A percentile compares a stretch with the other conserved stretches of the same genome.
These are phyloP conservation scores for Diphyllodes magnificus DNA, from an alignment of 2,113 vertebrate genomes.

Conservation along the genomic window DNA sequence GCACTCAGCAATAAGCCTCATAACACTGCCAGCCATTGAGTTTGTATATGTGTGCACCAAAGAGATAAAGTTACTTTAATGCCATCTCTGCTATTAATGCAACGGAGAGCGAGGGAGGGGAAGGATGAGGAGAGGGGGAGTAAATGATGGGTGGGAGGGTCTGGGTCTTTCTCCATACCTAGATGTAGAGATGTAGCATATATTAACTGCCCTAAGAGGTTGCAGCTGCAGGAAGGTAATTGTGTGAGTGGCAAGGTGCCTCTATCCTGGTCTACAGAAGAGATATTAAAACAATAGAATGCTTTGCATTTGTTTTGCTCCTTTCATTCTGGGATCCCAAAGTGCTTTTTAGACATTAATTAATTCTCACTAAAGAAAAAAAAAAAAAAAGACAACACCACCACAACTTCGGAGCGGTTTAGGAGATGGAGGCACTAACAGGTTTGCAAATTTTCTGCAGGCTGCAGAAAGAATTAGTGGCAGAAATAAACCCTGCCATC, in stretches of 20 bases:
- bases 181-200: slow-evolving; percentile 28
- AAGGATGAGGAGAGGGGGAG: background rate
- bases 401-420: background rate
- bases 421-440: background rate
- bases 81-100: slow-evolving; percentile 47
- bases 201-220: slow-evolving; percentile 41
- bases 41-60: slow-evolving; percentile 56
- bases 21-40: slow-evolving; percentile 47
- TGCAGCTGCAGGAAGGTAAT: slow-evolving; percentile 41
- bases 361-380: background rate
- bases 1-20: slow-evolving; percentile 56
- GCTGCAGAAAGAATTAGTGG: background rate
- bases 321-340: slow-evolving; percentile 14
- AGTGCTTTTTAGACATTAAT: slow-evolving; percentile 23
- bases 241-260: slow-evolving; percentile 29
- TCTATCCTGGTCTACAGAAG: background rate
- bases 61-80: slow-evolving; percentile 65
- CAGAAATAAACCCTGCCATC: background rate
- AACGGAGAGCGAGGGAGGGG: background rate
- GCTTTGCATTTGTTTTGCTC: slow-evolving; percentile 33
- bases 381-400: background rate
- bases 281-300: slow-evolving; percentile 27
- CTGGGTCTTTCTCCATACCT: background rate
- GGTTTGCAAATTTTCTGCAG: background rate
- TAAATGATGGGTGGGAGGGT: background rate